A percentile compares a stretch with the other conserved stretches of the same genome.
Conservation (phyloP, 2,888 invertebrate genomes). For the Mechanitis messenoides region DNA sequence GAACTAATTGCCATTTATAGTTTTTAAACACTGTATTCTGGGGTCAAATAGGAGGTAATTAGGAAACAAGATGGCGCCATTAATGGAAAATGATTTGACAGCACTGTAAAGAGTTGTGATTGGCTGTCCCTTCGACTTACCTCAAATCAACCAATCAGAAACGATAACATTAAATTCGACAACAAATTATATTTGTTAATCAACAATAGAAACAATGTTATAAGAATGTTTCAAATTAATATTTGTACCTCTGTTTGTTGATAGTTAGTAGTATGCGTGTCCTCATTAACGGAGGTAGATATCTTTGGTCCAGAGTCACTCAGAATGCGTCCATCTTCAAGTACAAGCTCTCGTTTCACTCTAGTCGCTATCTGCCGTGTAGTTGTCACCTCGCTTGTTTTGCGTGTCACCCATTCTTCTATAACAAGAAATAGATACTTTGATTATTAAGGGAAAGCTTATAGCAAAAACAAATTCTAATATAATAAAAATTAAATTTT, state of each 20-base stretch:
- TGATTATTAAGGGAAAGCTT: no score
- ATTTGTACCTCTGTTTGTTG: constrained; percentile 86
- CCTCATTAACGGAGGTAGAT: constrained; percentile 93
- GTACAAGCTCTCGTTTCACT: constrained; percentile 90
- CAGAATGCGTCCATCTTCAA: constrained; percentile 93
- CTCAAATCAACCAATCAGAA: no score
- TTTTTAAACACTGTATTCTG: no score
- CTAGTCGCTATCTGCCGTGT: constrained; percentile 94
- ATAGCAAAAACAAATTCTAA: no score
- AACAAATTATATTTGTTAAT: background rate
- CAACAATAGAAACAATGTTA: background rate
- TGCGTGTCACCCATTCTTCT: constrained; percentile 96
- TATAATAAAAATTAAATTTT: no score
- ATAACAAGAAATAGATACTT: constrained; percentile 42
- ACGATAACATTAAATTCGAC: no score
- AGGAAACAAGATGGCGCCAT: no score
- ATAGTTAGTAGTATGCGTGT: constrained; percentile 91
- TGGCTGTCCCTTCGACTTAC: no score
- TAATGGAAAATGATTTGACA: no score
- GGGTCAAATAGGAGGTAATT: no score
- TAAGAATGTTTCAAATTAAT: background rate
- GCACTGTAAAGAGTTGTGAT: no score
- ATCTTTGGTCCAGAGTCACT: constrained; percentile 93
- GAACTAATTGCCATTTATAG: no score
- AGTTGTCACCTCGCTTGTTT: constrained; percentile 92